These are phyloP conservation scores for Hoplodrina ambigua DNA, from an alignment of 2,888 invertebrate genomes.

Conservation along the genomic window DNA sequence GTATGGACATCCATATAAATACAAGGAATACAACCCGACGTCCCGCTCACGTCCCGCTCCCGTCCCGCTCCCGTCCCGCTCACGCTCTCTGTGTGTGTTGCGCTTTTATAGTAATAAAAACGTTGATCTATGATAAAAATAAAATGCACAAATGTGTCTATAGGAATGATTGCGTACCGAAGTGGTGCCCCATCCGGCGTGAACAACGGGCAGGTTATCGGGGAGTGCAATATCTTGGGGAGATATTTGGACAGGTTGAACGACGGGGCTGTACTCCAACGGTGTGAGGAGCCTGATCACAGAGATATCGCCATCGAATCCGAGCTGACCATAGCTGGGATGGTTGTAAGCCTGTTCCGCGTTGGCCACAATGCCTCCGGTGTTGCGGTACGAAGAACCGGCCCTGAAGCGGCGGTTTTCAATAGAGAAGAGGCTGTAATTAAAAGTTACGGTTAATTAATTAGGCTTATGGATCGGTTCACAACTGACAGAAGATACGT, in stretches of 20 bases:
- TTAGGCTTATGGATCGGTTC: too few relatives aligned
- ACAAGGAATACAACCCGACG: too few relatives aligned
- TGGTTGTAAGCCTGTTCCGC: slow-evolving; percentile 68
- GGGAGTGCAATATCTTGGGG: slow-evolving; percentile 55
- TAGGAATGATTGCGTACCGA: slow-evolving; percentile 60
- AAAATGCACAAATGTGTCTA: too few relatives aligned
- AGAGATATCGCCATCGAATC: slow-evolving; percentile 72
- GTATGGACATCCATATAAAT: too few relatives aligned
- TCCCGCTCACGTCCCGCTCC: too few relatives aligned
- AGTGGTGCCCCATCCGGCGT: slow-evolving; percentile 77
- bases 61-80: too few relatives aligned
- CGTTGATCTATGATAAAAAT: too few relatives aligned
- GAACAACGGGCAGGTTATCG: slow-evolving; percentile 66
- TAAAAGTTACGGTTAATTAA: background rate
- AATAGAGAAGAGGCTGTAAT: slow-evolving; percentile 24
- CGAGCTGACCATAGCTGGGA: slow-evolving; percentile 65
- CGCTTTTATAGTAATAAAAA: too few relatives aligned
- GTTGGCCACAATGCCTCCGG: slow-evolving; percentile 71
- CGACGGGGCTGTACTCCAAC: slow-evolving; percentile 61
- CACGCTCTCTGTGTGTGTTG: too few relatives aligned
- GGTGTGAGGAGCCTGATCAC: slow-evolving; percentile 62
- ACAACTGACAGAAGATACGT: too few relatives aligned
- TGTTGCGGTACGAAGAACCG: slow-evolving; percentile 73
- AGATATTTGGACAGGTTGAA: slow-evolving; percentile 67
- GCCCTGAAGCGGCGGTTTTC: slow-evolving; percentile 62